Conservation (phyloP, 1,140 invertebrate genomes). For the Stratiolaelaps scimitus region DNA sequence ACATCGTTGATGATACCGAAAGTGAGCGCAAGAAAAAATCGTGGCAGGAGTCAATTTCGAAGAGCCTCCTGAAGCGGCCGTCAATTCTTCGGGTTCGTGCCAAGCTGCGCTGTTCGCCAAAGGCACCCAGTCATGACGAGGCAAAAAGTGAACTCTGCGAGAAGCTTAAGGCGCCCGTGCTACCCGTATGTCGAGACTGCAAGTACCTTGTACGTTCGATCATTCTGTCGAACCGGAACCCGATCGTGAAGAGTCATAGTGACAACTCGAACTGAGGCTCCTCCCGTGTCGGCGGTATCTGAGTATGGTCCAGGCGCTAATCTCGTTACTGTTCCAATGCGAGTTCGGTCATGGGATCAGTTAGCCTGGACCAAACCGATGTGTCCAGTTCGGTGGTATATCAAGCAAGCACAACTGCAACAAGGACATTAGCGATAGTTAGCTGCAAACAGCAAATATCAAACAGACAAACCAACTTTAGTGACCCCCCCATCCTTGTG, state of each 20-base stretch:
- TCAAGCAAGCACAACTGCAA: too few relatives aligned
- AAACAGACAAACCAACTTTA: too few relatives aligned
- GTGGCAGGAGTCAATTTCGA: slow-evolving; percentile 28
- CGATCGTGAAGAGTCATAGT: slow-evolving; percentile 27
- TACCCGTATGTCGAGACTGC: slow-evolving; percentile 84
- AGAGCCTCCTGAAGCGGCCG: slow-evolving; percentile 39
- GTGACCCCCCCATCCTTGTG: too few relatives aligned
- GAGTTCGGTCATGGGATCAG: too few relatives aligned
- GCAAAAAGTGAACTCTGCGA: slow-evolving; percentile 42
- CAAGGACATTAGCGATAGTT: too few relatives aligned
- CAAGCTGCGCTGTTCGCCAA: slow-evolving; percentile 36
- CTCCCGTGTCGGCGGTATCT: too few relatives aligned
- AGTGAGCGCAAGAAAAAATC: slow-evolving; percentile 30
- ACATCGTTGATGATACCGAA: slow-evolving; percentile 29
- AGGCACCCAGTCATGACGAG: slow-evolving; percentile 39
- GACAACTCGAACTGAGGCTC: slow-evolving; percentile 8
- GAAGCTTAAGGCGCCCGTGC: slow-evolving; percentile 58
- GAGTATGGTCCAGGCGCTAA: too few relatives aligned
- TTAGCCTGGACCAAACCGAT: too few relatives aligned
- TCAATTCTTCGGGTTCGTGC: slow-evolving; percentile 39
- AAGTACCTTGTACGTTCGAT: slow-evolving; percentile 84
- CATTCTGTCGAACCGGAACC: slow-evolving; percentile 44
- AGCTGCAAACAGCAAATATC: too few relatives aligned
- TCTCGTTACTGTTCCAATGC: too few relatives aligned
- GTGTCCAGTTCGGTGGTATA: too few relatives aligned